phyloP scores from a whole-genome alignment of 2,797 vertebrate genomes.

The Gymnoscopelus microlampas region DNA sequence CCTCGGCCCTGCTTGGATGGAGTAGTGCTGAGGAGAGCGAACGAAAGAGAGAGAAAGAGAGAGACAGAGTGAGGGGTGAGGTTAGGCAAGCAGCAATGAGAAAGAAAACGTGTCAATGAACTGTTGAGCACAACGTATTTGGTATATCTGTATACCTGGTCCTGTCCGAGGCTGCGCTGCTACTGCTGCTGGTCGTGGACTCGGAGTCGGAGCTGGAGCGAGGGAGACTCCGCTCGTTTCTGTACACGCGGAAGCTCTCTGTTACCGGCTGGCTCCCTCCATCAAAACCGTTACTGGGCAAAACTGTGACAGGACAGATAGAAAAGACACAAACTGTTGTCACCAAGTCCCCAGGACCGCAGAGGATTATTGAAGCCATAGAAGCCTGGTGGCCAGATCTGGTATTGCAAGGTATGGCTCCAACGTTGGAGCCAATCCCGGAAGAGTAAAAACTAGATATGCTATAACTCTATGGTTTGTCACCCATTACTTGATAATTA shows the following conservation, averaged over 20 bases:
- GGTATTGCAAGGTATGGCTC: too few relatives aligned
- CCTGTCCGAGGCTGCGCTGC: constrained; percentile 95
- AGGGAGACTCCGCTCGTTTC: constrained; percentile 93
- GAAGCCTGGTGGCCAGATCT: too few relatives aligned
- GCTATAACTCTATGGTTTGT: too few relatives aligned
- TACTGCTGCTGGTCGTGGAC: constrained; percentile 97
- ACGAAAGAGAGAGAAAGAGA: background rate
- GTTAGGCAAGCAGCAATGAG: background rate
- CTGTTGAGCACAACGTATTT: background rate
- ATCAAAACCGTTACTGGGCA: constrained; percentile 95
- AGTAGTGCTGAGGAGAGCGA: constrained; percentile 85
- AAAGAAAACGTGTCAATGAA: background rate
- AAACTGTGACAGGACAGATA: constrained; percentile 77
- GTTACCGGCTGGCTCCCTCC: constrained; percentile 93
- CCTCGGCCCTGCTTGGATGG: constrained; percentile 97
- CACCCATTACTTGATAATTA: too few relatives aligned
- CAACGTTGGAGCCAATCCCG: too few relatives aligned
- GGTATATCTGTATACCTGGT: constrained; percentile 85
- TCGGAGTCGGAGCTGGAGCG: constrained; percentile 98
- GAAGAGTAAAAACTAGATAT: too few relatives aligned
- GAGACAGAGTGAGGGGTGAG: background rate
- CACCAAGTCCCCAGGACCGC: too few relatives aligned
- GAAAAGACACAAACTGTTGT: too few relatives aligned
- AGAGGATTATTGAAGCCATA: too few relatives aligned
- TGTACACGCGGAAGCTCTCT: constrained; percentile 97